Evolutionary conservation across 1,140 invertebrate species (phyloP).

Genomic region (Drosophila kepulauana): DNA sequence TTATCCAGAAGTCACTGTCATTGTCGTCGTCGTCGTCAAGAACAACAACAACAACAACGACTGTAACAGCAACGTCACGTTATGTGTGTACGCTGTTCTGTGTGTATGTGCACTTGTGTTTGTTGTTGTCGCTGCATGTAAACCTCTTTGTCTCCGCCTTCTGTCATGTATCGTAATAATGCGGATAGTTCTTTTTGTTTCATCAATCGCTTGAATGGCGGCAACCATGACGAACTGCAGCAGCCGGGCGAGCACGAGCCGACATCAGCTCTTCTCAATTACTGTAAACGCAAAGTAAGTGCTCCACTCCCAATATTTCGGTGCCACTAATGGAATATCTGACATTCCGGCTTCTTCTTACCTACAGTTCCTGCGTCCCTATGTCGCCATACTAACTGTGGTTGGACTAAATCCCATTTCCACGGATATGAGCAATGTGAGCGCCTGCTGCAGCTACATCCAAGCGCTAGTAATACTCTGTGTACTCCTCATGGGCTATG

Average conservation of each 20-base stretch:
- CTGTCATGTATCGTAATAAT: slow-evolving; percentile 75
- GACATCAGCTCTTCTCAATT: slow-evolving; percentile 90
- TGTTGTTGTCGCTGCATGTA: slow-evolving; percentile 40
- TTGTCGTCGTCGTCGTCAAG: slow-evolving; percentile 27
- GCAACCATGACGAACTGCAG: slow-evolving; percentile 88
- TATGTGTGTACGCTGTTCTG: slow-evolving; percentile 48
- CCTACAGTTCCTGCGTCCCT: slow-evolving; percentile 89
- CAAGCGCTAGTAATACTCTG: slow-evolving; percentile 89
- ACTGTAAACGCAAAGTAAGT: slow-evolving; percentile 90
- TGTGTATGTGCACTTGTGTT: slow-evolving; percentile 21
- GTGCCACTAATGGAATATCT: no score
- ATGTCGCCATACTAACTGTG: slow-evolving; percentile 89
- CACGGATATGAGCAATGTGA: slow-evolving; percentile 87
- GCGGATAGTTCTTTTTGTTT: slow-evolving; percentile 80
- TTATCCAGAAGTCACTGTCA: slow-evolving; percentile 8
- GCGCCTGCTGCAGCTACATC: slow-evolving; percentile 88
- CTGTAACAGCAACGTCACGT: slow-evolving; percentile 33
- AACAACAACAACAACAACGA: neutral
- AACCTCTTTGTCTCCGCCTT: slow-evolving; percentile 40
- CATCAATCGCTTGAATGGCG: slow-evolving; percentile 76
- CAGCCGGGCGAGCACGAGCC: slow-evolving; percentile 88
- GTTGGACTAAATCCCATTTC: slow-evolving; percentile 90
- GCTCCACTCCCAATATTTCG: neutral
- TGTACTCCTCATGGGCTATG: slow-evolving; percentile 89
- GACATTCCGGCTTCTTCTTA: no score